Conservation (phyloP, 2,888 invertebrate genomes). For the Drosophila picticornis region DNA sequence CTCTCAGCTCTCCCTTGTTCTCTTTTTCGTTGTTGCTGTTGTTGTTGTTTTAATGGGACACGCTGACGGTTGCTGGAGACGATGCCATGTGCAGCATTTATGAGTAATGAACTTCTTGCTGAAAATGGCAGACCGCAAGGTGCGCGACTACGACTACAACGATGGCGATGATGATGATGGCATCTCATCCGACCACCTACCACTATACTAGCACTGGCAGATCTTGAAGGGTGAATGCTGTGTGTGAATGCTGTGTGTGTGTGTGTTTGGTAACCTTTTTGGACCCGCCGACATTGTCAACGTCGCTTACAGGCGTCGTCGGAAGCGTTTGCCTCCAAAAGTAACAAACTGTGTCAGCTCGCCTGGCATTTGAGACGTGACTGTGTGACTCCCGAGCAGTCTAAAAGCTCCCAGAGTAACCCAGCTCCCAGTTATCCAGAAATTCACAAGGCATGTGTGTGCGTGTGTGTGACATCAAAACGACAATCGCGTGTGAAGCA, state of each 20-base stretch:
- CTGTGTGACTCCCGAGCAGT: slow-evolving; percentile 68
- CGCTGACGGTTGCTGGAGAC: slow-evolving; percentile 53
- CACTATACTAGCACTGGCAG: slow-evolving; percentile 32
- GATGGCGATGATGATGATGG: slow-evolving; percentile 47
- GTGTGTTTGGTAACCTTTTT: slow-evolving; percentile 51
- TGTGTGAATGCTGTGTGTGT: not conserved
- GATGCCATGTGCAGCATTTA: slow-evolving; percentile 80
- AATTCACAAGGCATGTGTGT: slow-evolving; percentile 14
- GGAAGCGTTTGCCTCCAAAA: slow-evolving; percentile 66
- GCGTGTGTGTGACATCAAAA: slow-evolving; percentile 72
- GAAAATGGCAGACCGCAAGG: slow-evolving; percentile 78
- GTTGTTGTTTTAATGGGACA: slow-evolving; percentile 75
- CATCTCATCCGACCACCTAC: slow-evolving; percentile 52
- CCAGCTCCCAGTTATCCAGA: slow-evolving; percentile 28
- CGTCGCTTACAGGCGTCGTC: slow-evolving; percentile 67
- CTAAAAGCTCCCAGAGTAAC: slow-evolving; percentile 40
- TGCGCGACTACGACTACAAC: slow-evolving; percentile 59
- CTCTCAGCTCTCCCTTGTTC: not conserved
- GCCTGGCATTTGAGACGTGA: slow-evolving; percentile 79
- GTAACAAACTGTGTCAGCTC: slow-evolving; percentile 82
- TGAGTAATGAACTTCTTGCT: slow-evolving; percentile 83
- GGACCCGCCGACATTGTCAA: slow-evolving; percentile 62
- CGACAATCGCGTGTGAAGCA: slow-evolving; percentile 81
- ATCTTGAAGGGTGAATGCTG: slow-evolving; percentile 62
- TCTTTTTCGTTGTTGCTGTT: slow-evolving; percentile 55